Evolutionary conservation across 2,888 invertebrate species (phyloP).

Genomic region (Automeris io): DNA sequence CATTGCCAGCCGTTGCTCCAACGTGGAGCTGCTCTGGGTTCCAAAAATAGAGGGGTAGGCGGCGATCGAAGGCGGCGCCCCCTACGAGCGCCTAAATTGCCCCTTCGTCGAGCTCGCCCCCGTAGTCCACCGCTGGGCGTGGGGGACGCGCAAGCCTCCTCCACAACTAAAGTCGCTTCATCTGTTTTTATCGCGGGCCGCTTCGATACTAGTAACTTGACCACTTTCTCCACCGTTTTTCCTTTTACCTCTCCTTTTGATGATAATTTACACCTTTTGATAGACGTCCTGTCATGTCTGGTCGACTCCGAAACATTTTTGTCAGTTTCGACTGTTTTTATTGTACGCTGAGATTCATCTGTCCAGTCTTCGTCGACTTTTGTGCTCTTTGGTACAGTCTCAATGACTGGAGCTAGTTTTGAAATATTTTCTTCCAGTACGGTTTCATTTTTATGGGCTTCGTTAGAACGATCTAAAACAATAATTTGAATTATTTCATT

Average conservation of each 20-base stretch:
- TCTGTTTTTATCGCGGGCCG: slow-evolving; percentile 62
- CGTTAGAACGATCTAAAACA: background rate
- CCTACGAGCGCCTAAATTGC: slow-evolving; percentile 24
- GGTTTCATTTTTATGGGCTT: background rate
- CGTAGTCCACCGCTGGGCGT: slow-evolving; percentile 20
- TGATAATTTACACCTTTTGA: slow-evolving; percentile 48
- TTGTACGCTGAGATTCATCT: slow-evolving; percentile 19
- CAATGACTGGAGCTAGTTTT: background rate
- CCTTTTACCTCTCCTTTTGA: slow-evolving; percentile 48
- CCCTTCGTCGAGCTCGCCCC: slow-evolving; percentile 27
- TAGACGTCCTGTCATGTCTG: slow-evolving; percentile 11
- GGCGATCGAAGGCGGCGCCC: slow-evolving; percentile 26
- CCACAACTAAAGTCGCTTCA: slow-evolving; percentile 52
- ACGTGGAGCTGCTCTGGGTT: slow-evolving; percentile 48
- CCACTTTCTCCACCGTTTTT: slow-evolving; percentile 61
- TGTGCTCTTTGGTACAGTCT: background rate
- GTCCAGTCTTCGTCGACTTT: background rate
- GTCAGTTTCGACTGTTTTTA: slow-evolving; percentile 17
- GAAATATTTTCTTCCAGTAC: background rate
- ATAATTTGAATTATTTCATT: slow-evolving; percentile 19
- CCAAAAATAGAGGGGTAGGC: slow-evolving; percentile 20
- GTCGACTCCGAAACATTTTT: slow-evolving; percentile 16
- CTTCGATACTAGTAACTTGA: slow-evolving; percentile 61
- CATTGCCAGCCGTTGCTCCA: slow-evolving; percentile 97
- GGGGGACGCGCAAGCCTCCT: slow-evolving; percentile 52